phyloP scores from a whole-genome alignment of 1,140 invertebrate genomes.

The Cotesia glomerata region DNA sequence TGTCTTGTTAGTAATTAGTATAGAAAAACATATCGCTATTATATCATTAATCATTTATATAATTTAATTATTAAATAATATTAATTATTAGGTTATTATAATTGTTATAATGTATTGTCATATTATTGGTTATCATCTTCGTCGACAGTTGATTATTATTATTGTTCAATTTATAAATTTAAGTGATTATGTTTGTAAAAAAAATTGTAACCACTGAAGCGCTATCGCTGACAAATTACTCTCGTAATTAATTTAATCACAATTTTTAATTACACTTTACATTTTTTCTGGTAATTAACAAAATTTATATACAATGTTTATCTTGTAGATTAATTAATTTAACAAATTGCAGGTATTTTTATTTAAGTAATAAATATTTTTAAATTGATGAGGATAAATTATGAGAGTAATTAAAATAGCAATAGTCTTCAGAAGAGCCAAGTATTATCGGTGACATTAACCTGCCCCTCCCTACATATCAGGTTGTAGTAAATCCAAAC shows the following conservation, averaged over 20 bases:
- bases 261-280: neutral
- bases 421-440: slow-evolving; percentile 49
- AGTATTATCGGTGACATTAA: slow-evolving; percentile 57
- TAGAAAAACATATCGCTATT: slow-evolving; percentile 58
- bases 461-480: slow-evolving; percentile 57
- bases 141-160: neutral
- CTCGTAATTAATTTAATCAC: slow-evolving; percentile 27
- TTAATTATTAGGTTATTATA: slow-evolving; percentile 39
- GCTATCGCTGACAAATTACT: slow-evolving; percentile 44
- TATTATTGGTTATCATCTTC: slow-evolving; percentile 5
- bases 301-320: neutral
- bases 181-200: no score
- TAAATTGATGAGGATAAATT: slow-evolving; percentile 12
- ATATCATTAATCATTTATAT: slow-evolving; percentile 27
- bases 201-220: slow-evolving; percentile 34
- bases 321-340: no score
- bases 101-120: slow-evolving; percentile 37
- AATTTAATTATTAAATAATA: neutral
- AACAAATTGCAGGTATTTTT: no score
- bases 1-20: slow-evolving; percentile 45
- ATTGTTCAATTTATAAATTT: neutral
- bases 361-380: no score
- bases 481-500: slow-evolving; percentile 54
- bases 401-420: slow-evolving; percentile 48
- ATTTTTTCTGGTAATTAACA: neutral